Base-by-base conservation (phyloP, 2,797 vertebrate species). In the Ctenochaetus hawaiiensis region DNA sequence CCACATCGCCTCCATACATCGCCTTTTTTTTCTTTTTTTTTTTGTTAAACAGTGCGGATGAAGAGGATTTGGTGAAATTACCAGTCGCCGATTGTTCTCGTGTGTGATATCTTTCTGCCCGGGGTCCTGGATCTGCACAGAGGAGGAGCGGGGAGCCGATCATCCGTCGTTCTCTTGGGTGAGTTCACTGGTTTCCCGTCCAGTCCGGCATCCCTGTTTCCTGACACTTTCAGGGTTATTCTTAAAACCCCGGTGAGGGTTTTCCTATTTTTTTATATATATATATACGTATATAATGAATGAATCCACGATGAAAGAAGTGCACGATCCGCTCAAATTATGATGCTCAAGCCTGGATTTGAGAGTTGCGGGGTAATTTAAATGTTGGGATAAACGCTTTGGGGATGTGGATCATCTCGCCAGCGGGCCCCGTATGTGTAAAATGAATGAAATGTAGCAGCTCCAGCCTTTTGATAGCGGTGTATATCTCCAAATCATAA, bases 81-180 rank as follows among this genome's bases (percentile, higher is more conserved):
- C 49, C 64, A 18, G 20, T 59, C 58, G 5, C 45, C 45, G 65
- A 56, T 60, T 18, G 18, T 59, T 72, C n/a, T 58, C 7, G 20
- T 20, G 62, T 34, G 0, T 58, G 8, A 16, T 34, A 39, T 10
- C 9, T 76, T 60, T 43, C 20, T 39, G 78, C 30, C 61, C 70
- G 81, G 77, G 90, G 92, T 93, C 92, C 93, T 95, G 95, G 95
- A 95, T 93, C 81, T 92, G 86, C 94, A 78, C 91, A 81, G 92
- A 91, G 91, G 85, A 84, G 83, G 83, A 87, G 88, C 84, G 89
- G 81, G 83, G 89, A 93, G 82, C 81, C 72, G 88, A 92, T 80
- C 90, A 90, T 87, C 86, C 85, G 89, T 87, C 91, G 70, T 91
- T 93, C 87, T 93, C 86, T 86, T 88, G 82, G 93, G 94, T 95